Evolutionary conservation across 2,888 invertebrate species (phyloP), one percentile per base, ranked within the genome.

Genomic region (Dendrolimus houi): DNA sequence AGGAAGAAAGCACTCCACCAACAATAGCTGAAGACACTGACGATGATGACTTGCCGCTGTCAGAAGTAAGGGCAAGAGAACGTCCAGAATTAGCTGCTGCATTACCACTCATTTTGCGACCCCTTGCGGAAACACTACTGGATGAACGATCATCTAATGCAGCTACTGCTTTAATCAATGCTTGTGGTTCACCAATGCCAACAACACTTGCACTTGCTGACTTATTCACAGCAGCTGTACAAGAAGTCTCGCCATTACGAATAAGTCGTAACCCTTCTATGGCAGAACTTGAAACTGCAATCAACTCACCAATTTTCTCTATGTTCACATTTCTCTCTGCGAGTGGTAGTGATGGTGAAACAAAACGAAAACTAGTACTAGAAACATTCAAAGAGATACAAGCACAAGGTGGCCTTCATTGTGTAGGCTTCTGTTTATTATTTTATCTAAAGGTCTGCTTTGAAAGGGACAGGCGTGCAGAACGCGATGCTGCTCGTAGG

Each of bases 281-380:
- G 17, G 81, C 88, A 42, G 89, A 92, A 64, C 81, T 96, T 54
- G 94, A 95, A 62, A 92, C 94, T 65, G 94, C 94, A 57, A 91
- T 95, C 71, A 95, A 94, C 70, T 93, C 94, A 52, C 97, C 97
- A 58, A 83, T 98, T 67, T 98, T 97, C 85, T 94, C 97, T 14
- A 92, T 98, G 91, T 96, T 97, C 82, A 93, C 96, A 68, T 96
- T 95, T 83, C 92, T 98, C 57, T 94, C 94, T 72, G 94, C 94
- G 69, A 91, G 93, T 61, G 86, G 85, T 57, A 87, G 85, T 59
- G 76, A 73, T 92, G 94, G 78, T 93, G 97, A 83, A 94, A 95
- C 81, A 91, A 95, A 70, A 92, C 93, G 96, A 66, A 96, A 96
- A 83, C 94, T 96, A 47, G 89, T 97, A 64, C 89, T 97, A 64